These are phyloP conservation scores for Campoplex nolae DNA, from an alignment of 2,888 invertebrate genomes.

Conservation along the genomic window DNA sequence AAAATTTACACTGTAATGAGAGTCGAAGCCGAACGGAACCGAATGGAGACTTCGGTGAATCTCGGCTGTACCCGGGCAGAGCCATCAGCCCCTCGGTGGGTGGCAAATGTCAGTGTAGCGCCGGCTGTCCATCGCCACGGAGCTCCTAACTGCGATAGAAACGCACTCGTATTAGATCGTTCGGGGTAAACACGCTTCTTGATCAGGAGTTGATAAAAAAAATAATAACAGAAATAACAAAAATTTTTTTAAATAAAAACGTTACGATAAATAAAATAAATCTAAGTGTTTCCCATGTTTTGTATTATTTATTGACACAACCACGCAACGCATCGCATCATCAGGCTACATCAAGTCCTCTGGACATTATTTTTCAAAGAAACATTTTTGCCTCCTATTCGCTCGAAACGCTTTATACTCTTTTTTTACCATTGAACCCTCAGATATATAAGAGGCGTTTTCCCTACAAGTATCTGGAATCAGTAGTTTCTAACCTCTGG, in stretches of 20 bases:
- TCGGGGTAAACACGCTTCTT: constrained; percentile 1
- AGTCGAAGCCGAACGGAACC: constrained; percentile 16
- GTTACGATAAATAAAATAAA: neutral
- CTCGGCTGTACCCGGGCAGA: constrained; percentile 51
- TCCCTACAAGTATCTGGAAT: neutral
- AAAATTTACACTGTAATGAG: constrained; percentile 11
- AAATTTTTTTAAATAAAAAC: neutral
- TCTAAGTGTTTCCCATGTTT: neutral
- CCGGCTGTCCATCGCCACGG: constrained; percentile 37
- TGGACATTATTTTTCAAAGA: neutral
- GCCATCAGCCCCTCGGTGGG: constrained; percentile 35
- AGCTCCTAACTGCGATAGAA: neutral
- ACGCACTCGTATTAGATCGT: neutral
- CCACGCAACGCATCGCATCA: neutral
- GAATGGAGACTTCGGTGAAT: constrained; percentile 35
- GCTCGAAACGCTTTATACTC: neutral
- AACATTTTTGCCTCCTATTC: neutral
- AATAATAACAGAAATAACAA: neutral
- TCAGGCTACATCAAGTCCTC: neutral
- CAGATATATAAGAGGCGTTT: neutral
- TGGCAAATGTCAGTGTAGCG: constrained; percentile 61
- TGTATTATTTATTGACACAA: neutral
- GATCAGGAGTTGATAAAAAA: neutral
- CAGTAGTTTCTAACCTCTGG: constrained; percentile 12
- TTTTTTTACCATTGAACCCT: neutral